Base-by-base conservation (phyloP, 2,888 invertebrate genomes). In the Spicauda simplicius region DNA sequence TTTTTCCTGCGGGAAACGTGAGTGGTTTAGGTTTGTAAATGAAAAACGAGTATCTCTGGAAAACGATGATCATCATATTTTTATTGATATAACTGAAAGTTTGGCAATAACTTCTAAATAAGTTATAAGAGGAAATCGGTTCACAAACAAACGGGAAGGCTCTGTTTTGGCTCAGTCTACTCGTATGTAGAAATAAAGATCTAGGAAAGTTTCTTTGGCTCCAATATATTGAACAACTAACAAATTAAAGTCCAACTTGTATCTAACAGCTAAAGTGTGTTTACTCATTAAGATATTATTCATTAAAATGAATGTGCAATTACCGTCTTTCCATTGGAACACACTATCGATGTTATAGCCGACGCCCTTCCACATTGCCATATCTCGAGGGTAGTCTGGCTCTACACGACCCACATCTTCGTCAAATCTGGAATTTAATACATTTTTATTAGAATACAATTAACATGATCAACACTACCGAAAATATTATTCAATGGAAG, bases 331-430 rank as follows among this genome's bases (percentile, higher is more conserved):
- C 95, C 97, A 98, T 82, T 97, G 97, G 90, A 99, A 98, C 52
- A 98, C 99, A 55, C 98, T 96, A 84, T 98, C 98, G 66, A 99
- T 97, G 76, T 98, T 95, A 76, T 97, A 95, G 3, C 97, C 98
- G 41, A 99, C 97, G 2, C 98, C 98, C 78, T 95, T 95, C 97
- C 99, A 99, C 94, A 98, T 97, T 65, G 95, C 95, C 96, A 99
- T 98, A 83, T 98, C 97, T 60, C 99, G 94, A 0, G 99, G 99
- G 88, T 99, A 99, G 90, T 98, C 98, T 69, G 97, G 93, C 82
- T 99, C 98, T 18, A 98, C 97, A 70, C 94, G 94, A 63, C 95
- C 95, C 8, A 93, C 93, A 2, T 95, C 95, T 82, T 97, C 97
- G 78, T 98, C 97, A 76, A 96, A 96, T 80, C 97, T 96, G 75